phyloP scores from a whole-genome alignment of 2,888 invertebrate species.

The Mayetiola destructor region DNA sequence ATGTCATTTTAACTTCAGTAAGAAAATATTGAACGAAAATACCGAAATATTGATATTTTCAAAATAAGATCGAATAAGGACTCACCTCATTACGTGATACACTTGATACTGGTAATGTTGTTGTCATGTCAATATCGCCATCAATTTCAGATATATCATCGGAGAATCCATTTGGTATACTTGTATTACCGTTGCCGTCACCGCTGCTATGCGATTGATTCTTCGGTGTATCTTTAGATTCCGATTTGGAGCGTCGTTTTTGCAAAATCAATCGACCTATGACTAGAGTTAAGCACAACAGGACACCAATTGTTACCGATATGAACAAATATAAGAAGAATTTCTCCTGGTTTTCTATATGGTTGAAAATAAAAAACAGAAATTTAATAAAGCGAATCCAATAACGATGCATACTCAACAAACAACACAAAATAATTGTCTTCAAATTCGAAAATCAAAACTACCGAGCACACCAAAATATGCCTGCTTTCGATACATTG shows the following conservation, averaged over 20 bases:
- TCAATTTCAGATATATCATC: conserved; percentile 78
- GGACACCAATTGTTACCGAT: conserved; percentile 53
- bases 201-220: conserved; percentile 45
- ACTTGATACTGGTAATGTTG: conserved; percentile 42
- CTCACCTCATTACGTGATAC: conserved; percentile 32
- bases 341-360: conserved; percentile 36
- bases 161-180: conserved; percentile 61
- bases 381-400: conserved; percentile 5
- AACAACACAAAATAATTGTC: too few species aligned
- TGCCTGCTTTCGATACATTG: too few species aligned
- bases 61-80: too few species aligned
- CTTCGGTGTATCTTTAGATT: conserved; percentile 43
- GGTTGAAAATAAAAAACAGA: background rate
- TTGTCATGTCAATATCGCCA: conserved; percentile 52
- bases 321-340: conserved; percentile 73
- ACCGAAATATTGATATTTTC: background rate
- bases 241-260: conserved; percentile 38
- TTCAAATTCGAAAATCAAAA: too few species aligned
- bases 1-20: too few species aligned
- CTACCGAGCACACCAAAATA: too few species aligned
- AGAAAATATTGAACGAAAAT: background rate
- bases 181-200: conserved; percentile 53
- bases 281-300: conserved; percentile 56
- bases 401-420: too few species aligned
- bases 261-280: conserved; percentile 55